Conservation (phyloP, 37 sponge, comb jelly and placozoan species). For the Agelas oroides region DNA sequence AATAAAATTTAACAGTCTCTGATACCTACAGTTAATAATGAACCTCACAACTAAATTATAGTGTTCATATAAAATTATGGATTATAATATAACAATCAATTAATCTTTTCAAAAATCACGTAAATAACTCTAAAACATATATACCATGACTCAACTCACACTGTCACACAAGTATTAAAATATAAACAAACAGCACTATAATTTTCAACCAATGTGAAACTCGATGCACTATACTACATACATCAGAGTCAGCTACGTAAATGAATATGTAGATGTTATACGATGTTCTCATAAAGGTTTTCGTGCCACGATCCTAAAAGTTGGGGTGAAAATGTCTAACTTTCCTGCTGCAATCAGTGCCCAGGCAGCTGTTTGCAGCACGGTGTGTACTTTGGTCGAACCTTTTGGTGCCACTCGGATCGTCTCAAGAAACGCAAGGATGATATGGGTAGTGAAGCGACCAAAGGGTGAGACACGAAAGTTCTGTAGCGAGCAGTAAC, state of each 20-base stretch:
- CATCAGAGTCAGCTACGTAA: no score
- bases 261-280: no score
- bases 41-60: no score
- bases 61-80: no score
- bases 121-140: no score
- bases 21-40: no score
- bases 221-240: no score
- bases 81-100: no score
- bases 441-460: conserved; percentile 48
- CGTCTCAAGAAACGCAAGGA: conserved; percentile 55
- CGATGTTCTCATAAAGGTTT: no score
- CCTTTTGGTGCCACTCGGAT: conserved; percentile 60
- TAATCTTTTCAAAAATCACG: no score
- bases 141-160: neutral
- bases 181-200: neutral
- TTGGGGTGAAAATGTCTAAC: conserved; percentile 79
- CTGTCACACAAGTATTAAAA: neutral
- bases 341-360: conserved; percentile 49
- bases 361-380: conserved; percentile 57
- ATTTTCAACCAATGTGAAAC: no score
- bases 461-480: conserved; percentile 67
- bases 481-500: conserved; percentile 25
- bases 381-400: conserved; percentile 39
- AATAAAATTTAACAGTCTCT: no score
- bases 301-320: conserved; percentile 57